These are phyloP conservation scores for Sphaeramia orbicularis DNA, from an alignment of 2,797 vertebrate genomes.

Conservation along the genomic window DNA sequence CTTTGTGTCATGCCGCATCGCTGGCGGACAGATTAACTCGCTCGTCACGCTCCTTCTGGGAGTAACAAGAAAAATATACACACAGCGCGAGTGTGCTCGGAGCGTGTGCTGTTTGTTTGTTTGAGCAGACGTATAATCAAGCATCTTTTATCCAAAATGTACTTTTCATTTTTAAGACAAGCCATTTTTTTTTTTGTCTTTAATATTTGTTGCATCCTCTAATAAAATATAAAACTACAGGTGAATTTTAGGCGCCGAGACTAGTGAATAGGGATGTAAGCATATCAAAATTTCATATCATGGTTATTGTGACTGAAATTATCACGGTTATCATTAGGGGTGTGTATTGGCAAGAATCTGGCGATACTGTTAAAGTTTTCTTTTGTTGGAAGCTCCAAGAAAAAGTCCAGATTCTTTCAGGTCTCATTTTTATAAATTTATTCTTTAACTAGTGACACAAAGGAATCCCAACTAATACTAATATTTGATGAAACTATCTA, in stretches of 20 bases:
- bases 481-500: too few relatives aligned
- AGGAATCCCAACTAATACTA: too few relatives aligned
- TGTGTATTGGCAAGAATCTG: too few relatives aligned
- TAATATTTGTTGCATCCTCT: background rate
- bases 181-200: background rate
- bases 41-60: constrained; percentile 78
- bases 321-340: too few relatives aligned
- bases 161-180: constrained; percentile 5
- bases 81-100: constrained; percentile 34
- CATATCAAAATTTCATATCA: too few relatives aligned
- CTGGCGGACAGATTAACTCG: constrained; percentile 84
- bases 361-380: too few relatives aligned
- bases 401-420: too few relatives aligned
- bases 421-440: too few relatives aligned
- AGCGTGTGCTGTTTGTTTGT: constrained; percentile 59
- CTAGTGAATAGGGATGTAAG: background rate
- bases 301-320: too few relatives aligned
- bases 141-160: constrained; percentile 21
- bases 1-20: constrained; percentile 75
- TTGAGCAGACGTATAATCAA: constrained; percentile 49
- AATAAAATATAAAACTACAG: background rate
- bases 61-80: constrained; percentile 67
- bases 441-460: too few relatives aligned
- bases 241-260: background rate
- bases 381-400: too few relatives aligned